Base-by-base conservation (phyloP, 2,113 vertebrate species). In the Uria lomvia region DNA sequence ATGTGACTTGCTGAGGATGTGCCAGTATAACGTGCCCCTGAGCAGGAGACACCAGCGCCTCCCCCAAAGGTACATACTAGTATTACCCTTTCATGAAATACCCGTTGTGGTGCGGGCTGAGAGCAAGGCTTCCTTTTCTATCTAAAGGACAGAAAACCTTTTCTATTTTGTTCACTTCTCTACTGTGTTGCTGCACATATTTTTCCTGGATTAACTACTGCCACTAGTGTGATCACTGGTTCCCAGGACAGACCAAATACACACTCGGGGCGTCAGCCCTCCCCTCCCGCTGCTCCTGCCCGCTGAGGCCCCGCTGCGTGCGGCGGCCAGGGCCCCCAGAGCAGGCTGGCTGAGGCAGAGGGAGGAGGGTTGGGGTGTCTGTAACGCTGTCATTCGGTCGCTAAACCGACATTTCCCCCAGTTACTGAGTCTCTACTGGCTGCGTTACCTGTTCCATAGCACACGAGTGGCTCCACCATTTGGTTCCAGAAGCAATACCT, bases 341-440 rank as follows among this genome's bases (percentile, higher is more conserved):
- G 38, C 53, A 20, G 78, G 26, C 21, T 49, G 23, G 34, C 63
- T 63, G 60, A 32, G 62, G 22, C 2, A 20, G 43, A 7, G 11
- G 27, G 36, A 34, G 29, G 75, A 71, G n/a, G 40, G 24, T 16
- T 4, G 16, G 49, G 36, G 8, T 15, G 12, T 34, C 68, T 18
- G 14, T 15, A 34, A 15, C 6, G 23, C 62, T 3, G 0, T 43
- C 0, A 0, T 36, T 82, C 59, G 11, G 30, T 4, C 36, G 19
- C 32, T 16, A 24, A n/a, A 52, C 12, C 40, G 9, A 21, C 4
- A 4, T 4, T 55, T 32, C 34, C 26, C 58, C 40, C 29, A 36
- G 11, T 32, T 63, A 29, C 70, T 17, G 24, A 12, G 11, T 40
- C 55, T 52, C 24, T 13, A 8, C 21, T 23, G 45, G 5, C 43